phyloP scores from a whole-genome alignment of 2,888 invertebrate species.

The Myathropa florea region DNA sequence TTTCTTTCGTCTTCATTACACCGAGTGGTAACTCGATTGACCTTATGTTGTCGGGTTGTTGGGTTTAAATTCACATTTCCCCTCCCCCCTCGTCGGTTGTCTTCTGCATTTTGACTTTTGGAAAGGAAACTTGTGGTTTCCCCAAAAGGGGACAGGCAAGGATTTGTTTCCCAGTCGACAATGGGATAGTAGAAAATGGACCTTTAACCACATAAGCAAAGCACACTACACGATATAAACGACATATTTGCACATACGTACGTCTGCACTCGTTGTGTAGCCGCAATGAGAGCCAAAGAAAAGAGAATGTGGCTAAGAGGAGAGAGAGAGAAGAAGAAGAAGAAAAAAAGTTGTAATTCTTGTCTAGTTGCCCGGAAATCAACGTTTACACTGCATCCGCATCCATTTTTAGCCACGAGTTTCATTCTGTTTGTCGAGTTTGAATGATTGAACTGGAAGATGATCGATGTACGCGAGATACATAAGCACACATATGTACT shows the following conservation, averaged over 20 bases:
- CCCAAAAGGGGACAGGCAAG: background rate
- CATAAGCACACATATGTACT: constrained; percentile 55
- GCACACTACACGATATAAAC: background rate
- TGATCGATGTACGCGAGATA: constrained; percentile 68
- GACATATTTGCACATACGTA: background rate
- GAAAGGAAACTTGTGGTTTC: constrained; percentile 46
- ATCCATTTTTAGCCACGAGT: constrained; percentile 67
- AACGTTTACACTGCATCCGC: constrained; percentile 70
- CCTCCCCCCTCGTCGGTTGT: background rate
- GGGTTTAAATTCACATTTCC: constrained; percentile 6
- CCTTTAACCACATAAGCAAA: constrained; percentile 37
- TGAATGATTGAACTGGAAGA: constrained; percentile 65
- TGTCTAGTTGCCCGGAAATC: constrained; percentile 70
- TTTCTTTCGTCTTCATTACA: constrained; percentile 55
- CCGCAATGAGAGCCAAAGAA: constrained; percentile 11
- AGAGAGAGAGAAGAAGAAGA: background rate
- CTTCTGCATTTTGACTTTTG: background rate
- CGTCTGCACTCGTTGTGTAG: constrained; percentile 18
- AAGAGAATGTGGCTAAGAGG: background rate
- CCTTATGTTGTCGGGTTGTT: constrained; percentile 64
- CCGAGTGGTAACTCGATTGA: constrained; percentile 63
- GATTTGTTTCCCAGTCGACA: constrained; percentile 9
- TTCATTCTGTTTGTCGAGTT: constrained; percentile 50
- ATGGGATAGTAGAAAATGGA: constrained; percentile 49
- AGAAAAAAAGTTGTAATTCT: constrained; percentile 67